phyloP scores from a whole-genome alignment of 2,113 vertebrate genomes.

The Formicarius rufipectus region DNA sequence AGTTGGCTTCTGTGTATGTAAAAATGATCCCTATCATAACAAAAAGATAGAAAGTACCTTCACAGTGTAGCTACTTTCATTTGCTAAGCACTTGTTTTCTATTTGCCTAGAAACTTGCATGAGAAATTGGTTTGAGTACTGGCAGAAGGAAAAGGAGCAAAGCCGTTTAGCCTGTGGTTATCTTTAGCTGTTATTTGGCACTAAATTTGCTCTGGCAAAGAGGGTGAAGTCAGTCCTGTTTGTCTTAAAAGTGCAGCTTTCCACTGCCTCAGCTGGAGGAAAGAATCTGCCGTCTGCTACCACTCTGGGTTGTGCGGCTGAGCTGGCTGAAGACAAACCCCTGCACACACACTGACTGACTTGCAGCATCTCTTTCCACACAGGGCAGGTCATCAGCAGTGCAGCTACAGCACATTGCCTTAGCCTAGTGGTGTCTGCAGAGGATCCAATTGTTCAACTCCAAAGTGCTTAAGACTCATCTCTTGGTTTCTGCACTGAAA shows the following conservation, averaged over 20 bases:
- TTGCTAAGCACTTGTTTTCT: not conserved
- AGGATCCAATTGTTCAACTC: not conserved
- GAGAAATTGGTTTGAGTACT: not conserved
- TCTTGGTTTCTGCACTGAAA: not conserved
- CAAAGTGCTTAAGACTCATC: not conserved
- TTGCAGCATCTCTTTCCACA: not conserved
- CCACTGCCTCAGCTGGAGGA: not conserved
- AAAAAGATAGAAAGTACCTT: not conserved
- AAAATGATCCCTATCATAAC: not conserved
- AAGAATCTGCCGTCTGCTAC: not conserved
- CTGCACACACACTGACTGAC: accelerated
- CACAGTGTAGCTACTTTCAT: not conserved
- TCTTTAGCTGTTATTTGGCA: not conserved
- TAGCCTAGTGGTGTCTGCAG: not conserved
- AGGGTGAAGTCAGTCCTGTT: not conserved
- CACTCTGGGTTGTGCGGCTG: not conserved
- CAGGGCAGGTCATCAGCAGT: not conserved
- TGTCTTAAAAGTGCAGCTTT: not conserved
- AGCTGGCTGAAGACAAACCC: not conserved
- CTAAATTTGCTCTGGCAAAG: not conserved
- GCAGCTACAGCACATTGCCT: accelerated
- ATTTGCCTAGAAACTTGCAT: not conserved
- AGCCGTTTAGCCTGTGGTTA: not conserved
- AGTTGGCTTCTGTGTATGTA: not conserved
- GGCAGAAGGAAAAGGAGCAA: not conserved